Percentiles rank a stretch among this genome's conserved stretches.
Evolutionary conservation across 2,797 vertebrate genomes (phyloP).

Genomic region (Zalophus californianus): DNA sequence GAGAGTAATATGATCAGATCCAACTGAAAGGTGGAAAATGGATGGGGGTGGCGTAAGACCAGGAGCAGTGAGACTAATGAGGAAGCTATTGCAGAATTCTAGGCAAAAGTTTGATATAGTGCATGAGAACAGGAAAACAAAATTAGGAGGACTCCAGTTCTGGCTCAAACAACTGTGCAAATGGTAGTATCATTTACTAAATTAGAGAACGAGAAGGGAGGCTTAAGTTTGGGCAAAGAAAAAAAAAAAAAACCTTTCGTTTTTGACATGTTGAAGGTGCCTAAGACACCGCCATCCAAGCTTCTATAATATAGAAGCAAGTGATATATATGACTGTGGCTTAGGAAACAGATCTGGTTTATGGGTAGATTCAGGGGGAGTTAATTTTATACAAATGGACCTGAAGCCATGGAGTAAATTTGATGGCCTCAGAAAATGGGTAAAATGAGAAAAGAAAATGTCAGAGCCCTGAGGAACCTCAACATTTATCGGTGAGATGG

Average conservation of each 20-base stretch:
- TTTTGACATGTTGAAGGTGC: neutral
- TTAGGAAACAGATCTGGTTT: neutral
- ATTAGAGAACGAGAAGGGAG: neutral
- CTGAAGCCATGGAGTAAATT: neutral
- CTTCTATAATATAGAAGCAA: neutral
- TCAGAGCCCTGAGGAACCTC: neutral
- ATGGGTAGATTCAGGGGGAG: neutral
- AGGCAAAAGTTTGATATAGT: neutral
- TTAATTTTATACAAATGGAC: neutral
- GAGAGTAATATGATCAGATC: neutral
- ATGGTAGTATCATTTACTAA: neutral
- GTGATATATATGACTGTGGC: neutral
- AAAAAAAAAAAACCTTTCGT: neutral
- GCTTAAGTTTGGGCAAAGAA: neutral
- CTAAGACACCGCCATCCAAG: neutral
- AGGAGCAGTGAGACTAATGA: neutral
- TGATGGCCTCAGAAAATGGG: neutral
- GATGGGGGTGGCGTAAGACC: neutral
- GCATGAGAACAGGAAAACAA: neutral
- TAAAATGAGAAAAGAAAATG: conserved; percentile 38
- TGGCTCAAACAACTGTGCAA: neutral
- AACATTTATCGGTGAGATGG: neutral
- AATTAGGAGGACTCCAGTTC: neutral
- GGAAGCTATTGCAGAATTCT: neutral
- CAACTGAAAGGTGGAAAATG: neutral